phyloP scores from a whole-genome alignment of 1,140 invertebrate species.

The Oncopodura yosiiana region DNA sequence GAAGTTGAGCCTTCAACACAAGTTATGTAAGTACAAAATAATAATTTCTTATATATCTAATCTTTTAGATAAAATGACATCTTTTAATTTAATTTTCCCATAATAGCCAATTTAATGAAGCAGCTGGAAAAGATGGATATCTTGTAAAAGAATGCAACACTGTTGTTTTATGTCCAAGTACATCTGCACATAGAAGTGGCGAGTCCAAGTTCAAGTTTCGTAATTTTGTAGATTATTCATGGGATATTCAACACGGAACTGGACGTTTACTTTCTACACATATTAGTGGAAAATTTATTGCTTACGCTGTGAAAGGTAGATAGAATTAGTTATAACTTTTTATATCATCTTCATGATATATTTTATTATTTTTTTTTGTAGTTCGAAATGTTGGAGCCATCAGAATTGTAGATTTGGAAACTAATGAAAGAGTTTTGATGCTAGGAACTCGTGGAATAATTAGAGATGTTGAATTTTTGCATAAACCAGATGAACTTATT shows the following conservation, averaged over 20 bases:
- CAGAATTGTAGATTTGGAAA: slow-evolving; percentile 64
- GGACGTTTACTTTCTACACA: slow-evolving; percentile 83
- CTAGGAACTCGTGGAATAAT: slow-evolving; percentile 75
- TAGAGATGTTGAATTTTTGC: slow-evolving; percentile 80
- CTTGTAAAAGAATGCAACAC: slow-evolving; percentile 10
- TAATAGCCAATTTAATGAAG: slow-evolving; percentile 29
- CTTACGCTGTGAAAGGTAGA: slow-evolving; percentile 84
- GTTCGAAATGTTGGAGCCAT: slow-evolving; percentile 65
- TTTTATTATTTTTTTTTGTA: slow-evolving; percentile 42
- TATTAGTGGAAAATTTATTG: slow-evolving; percentile 70
- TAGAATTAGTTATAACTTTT: not conserved
- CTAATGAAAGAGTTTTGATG: slow-evolving; percentile 64
- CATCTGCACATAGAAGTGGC: not conserved
- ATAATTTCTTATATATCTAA: too few relatives aligned
- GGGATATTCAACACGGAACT: slow-evolving; percentile 70
- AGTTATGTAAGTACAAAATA: too few relatives aligned
- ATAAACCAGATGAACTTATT: slow-evolving; percentile 61
- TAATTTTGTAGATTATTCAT: slow-evolving; percentile 83
- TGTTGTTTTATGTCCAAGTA: slow-evolving; percentile 13
- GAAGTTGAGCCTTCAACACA: too few relatives aligned
- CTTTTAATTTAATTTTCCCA: slow-evolving; percentile 3
- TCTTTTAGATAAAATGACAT: too few relatives aligned
- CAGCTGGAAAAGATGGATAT: slow-evolving; percentile 23
- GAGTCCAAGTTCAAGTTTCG: slow-evolving; percentile 82
- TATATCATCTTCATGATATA: not conserved